These are phyloP conservation scores for Oeneis ivallda DNA, from an alignment of 2,888 invertebrate genomes.

Conservation along the genomic window DNA sequence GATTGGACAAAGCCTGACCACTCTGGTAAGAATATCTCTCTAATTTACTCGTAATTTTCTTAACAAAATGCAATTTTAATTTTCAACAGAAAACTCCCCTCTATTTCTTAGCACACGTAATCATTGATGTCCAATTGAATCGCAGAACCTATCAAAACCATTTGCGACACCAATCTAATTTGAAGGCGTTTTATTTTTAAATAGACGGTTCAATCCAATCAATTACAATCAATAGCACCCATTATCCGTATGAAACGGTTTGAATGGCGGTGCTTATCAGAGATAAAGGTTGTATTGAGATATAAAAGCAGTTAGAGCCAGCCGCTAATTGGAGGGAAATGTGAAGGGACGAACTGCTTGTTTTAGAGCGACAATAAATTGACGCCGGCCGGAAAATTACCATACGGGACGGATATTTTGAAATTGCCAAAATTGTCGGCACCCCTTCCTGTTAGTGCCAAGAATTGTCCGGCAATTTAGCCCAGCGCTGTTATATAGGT, in stretches of 20 bases:
- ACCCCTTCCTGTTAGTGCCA: slow-evolving; percentile 42
- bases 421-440: slow-evolving; percentile 73
- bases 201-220: slow-evolving; percentile 31
- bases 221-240: slow-evolving; percentile 40
- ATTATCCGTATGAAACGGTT: slow-evolving; percentile 49
- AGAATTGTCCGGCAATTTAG: slow-evolving; percentile 20
- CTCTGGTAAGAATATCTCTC: too few relatives aligned
- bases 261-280: slow-evolving; percentile 46
- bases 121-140: slow-evolving; percentile 1
- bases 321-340: slow-evolving; percentile 71
- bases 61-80: background rate
- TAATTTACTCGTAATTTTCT: too few relatives aligned
- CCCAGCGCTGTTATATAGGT: background rate
- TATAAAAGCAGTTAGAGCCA: slow-evolving; percentile 62
- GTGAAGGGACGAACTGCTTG: slow-evolving; percentile 70
- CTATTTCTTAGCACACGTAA: background rate
- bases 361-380: slow-evolving; percentile 78
- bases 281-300: slow-evolving; percentile 58
- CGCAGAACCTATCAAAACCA: slow-evolving; percentile 17
- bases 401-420: slow-evolving; percentile 70
- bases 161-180: slow-evolving; percentile 3
- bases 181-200: slow-evolving; percentile 20
- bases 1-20: too few relatives aligned
- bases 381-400: slow-evolving; percentile 73
- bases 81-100: slow-evolving; percentile 2